Base-by-base conservation (phyloP, 1,140 invertebrate genomes). In the Planococcus citri region DNA sequence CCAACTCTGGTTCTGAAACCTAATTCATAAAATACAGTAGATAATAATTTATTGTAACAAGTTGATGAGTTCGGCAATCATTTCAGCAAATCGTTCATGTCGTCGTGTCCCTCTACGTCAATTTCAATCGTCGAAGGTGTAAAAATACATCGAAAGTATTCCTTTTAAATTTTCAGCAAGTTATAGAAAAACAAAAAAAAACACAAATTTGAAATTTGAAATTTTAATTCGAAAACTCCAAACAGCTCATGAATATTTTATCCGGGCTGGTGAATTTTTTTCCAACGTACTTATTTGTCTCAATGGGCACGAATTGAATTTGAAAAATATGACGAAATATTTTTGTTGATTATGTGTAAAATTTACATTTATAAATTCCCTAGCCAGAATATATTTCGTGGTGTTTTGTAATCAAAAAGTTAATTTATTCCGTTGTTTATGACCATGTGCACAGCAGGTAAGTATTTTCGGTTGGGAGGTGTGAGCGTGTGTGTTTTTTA, bases 321-420 rank as follows among this genome's bases (percentile, higher is more conserved):
- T 51, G n/a, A 51, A 51, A 51, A 17, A 51, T 51, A 51, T 51
- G 10, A 51, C 41, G 12, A 51, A 51, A 51, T 51, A 51, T 51
- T 51, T 51, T 51, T 51, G 41, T 51, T 51, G n/a, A 17, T 51
- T 51, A 51, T 20, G 41, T 51, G 41, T 51, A 17, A 51, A 51
- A 51, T 51, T 51, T 51, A 51, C 41, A 51, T 51, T 51, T 51
- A 51, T 51, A 51, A 51, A 51, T 51, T 51, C 41, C 10, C 41
- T 20, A 17, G 12, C 12, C n/a, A 20, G n/a, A 51, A 51, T 51
- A 51, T 51, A 51, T 51, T 51, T 51, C 41, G 41, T 20, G 41
- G 41, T n/a, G n/a, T n/a, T 51, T 51, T 51, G 41, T 51, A 51
- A 51, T 51, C n/a, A 51, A 51, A 51, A 51, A 51, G 41, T 51